Evolutionary conservation across 2,888 invertebrate genomes (phyloP), one percentile per base, ranked within the genome.

Genomic region (Euproctis similis): DNA sequence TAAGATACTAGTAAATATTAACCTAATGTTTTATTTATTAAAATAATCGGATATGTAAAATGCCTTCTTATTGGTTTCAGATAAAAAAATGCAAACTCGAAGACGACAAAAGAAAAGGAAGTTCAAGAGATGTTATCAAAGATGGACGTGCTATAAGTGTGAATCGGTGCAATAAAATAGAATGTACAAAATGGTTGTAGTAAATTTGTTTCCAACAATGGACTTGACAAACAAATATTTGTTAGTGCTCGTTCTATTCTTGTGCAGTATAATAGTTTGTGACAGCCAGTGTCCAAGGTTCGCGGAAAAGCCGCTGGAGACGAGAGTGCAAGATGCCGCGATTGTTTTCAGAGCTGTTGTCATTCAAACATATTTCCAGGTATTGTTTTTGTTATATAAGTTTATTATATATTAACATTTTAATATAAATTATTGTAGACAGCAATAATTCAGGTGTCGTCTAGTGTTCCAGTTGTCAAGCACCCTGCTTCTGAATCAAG

Each of bases 291-390:
- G 84, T 59, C 84, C 84, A 12, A 84, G 82, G 71, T 80, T 69
- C 22, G 84, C 82, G n/a, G 82, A 81, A 48, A 76, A 72, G 37
- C 77, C 84, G 19, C 65, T 87, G 9, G 86, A 87, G 66, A 85
- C 86, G 21, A 58, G 87, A 46, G 80, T 86, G 33, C 75, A 85
- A 57, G 80, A 82, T 36, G 82, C 87, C 39, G 74, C 84, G 19
- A 80, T 87, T 61, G 86, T 87, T 53, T 86, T 87, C 66, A 74
- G 85, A 35, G 85, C 82, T 6, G 84, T 85, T 31, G 78, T 81
- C 24, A 71, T 84, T 22, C 77, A 82, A 40, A 67, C 77, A 28
- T 70, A 80, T 59, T 72, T 57, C 56, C 72, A 76, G 77, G 84
- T 84, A 27, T 68, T 75, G 58, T 24, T 12, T 12, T 23, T 16